Percentiles rank a stretch among this genome's conserved stretches.
These are phyloP conservation scores for Palythoa heliodiscus DNA, from an alignment of 92 coral and sea anemone genomes.

Conservation along the genomic window DNA sequence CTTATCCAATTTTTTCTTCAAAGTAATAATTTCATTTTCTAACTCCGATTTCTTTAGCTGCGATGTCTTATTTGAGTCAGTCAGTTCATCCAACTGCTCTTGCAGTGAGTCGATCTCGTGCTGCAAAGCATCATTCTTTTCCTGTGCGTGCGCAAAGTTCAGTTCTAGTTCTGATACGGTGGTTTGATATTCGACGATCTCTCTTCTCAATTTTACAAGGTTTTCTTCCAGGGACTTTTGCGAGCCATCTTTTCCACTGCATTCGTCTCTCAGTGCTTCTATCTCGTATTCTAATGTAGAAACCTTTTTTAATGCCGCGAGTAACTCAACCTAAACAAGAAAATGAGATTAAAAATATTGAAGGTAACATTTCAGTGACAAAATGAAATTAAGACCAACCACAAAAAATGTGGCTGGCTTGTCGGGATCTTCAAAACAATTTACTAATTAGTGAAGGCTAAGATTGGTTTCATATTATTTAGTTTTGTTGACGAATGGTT, in stretches of 20 bases:
- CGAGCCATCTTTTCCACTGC: constrained; percentile 61
- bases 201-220: constrained; percentile 59
- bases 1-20: constrained; percentile 78
- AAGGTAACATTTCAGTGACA: not conserved
- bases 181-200: constrained; percentile 78
- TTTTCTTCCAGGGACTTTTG: constrained; percentile 64
- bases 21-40: constrained; percentile 77
- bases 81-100: constrained; percentile 63
- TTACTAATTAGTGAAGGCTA: no score
- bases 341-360: not conserved
- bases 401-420: no score
- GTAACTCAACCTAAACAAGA: constrained; percentile 56
- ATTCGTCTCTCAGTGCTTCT: constrained; percentile 63
- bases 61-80: constrained; percentile 57
- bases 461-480: no score
- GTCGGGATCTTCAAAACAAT: no score
- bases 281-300: constrained; percentile 80
- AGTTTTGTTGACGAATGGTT: no score
- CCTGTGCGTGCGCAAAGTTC: constrained; percentile 64
- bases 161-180: constrained; percentile 74
- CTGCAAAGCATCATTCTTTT: constrained; percentile 60
- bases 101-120: constrained; percentile 62
- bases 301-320: constrained; percentile 85
- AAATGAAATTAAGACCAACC: no score
- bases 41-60: constrained; percentile 71